Evolutionary conservation across 2,888 invertebrate species (phyloP), one percentile per base, ranked within the genome.

Genomic region (Hermodice carunculata): DNA sequence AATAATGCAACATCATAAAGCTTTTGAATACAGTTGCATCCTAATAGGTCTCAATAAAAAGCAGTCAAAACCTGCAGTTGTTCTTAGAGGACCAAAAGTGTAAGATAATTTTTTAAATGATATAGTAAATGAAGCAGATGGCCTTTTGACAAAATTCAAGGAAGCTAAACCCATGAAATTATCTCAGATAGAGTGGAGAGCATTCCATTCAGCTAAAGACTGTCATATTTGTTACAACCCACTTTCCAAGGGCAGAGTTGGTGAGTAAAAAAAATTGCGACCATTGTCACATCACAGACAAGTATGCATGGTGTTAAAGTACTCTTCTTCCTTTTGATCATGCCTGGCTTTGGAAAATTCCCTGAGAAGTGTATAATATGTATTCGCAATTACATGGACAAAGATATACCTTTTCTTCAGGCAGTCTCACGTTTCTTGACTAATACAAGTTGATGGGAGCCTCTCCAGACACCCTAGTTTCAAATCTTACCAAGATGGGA

Each of bases 241-340:
- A n/a, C n/a, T n/a, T n/a, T n/a, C n/a, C n/a, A n/a, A n/a, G n/a
- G n/a, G n/a, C n/a, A 32, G 6, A 6, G 3, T 26, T 58, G 1
- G 6, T 22, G 5, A 32, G 29, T 3, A 48, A 58, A 19, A 5
- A 34, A n/a, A 61, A 60, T 0, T 17, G 61, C 24, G 70, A 65
- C 31, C 66, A 70, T 29, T 64, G 58, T 42, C 67, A 67, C 28
- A 26, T 65, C 28, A 65, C 67, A 2, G 67, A 63, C 17, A 1
- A 26, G n/a, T 67, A 28, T 62, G 4, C 62, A 62, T 28, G 61
- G 61, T 29, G 19, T 62, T 11, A 6, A 19, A 8, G 44, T 28
- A n/a, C 61, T 61, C 37, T 59, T 61, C 29, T 29, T 19, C 19
- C 34, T 61, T 40, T 11, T 56, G 4, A 42, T 62, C n/a, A 62